Base-by-base conservation (phyloP, 2,113 vertebrate genomes). In the Siniperca knerii region DNA sequence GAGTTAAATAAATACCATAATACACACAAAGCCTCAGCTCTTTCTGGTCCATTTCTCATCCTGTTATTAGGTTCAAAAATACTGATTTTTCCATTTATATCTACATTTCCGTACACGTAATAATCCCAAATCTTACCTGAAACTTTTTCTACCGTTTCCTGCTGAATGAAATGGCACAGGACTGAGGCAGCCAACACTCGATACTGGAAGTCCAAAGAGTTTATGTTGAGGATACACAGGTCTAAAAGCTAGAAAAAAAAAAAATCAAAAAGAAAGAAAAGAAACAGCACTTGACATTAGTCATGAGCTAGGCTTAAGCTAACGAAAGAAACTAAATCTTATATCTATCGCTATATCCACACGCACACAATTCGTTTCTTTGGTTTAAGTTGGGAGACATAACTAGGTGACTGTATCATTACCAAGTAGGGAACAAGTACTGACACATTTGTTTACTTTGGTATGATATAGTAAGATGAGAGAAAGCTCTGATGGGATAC, bases 151-250 rank as follows among this genome's bases (percentile, higher is more conserved):
- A 97, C 96, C 0, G 95, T 92, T 76, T 96, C 96, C 3, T 86
- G 84, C 23, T 96, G 95, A 69, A 96, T 96, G 88, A 96, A 97
- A 90, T 98, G 96, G 76, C 95, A 97, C 70, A 98, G 89, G 0
- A 97, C 98, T 8, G 97, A 95, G 18, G 97, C 97, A 33, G 97
- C 97, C 76, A 98, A 81, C 52, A 96, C 96, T 29, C 96, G 94
- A 1, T 97, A 97, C 83, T 97, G 95, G 84, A 97, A 98, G 86
- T 97, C 96, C 94, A 98, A 85, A 3, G 97, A 96, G 86, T 96
- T 96, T 46, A 97, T 88, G 68, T 97, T 93, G 50, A 98, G 94
- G 77, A 98, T 96, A 68, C 97, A 98, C 50, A 98, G 85, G 92
- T 98, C 98, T 90, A 98, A 94, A 71, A 98, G 97, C 98, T 98